Evolutionary conservation across 2,888 invertebrate species (phyloP), one percentile per base, ranked within the genome.

Genomic region (Drosophila affinis): DNA sequence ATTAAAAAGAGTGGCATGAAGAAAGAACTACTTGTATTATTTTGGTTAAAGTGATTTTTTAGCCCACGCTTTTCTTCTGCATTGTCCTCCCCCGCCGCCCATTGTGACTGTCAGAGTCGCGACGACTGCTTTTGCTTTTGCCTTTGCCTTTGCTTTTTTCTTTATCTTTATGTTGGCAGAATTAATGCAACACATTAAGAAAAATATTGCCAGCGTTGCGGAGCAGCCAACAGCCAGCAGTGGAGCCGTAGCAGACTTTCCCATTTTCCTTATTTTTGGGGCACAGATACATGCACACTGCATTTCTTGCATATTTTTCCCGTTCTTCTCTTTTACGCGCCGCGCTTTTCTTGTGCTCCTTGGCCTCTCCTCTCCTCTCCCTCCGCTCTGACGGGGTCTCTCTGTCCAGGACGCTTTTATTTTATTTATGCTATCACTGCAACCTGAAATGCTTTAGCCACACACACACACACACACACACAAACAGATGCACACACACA

Each of bases 161-260:
- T 68, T 70, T 76, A 77, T 81, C 77, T 79, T 77, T 77, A 67
- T 75, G 81, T 64, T 54, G 62, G 73, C 54, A 61, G 73, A 81
- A 77, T 81, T 79, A 81, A 81, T 81, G 82, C 81, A 79, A 77
- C 77, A 72, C 80, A 80, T 80, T 80, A 80, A 81, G 79, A 79
- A 77, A 79, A 80, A 80, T 79, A 79, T 81, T 80, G 80, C 81
- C 49, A 67, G 69, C 73, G 62, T 52, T 76, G 60, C 60, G 52
- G 55, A 52, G 60, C 55, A 63, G 62, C 47, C 17, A 18, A 46
- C 12, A 10, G 27, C 21, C 21, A 21, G 21, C 21, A 21, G 21
- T 21, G 67, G 61, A 63, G 65, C 48, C 68, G 56, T 52, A 32
- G 47, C 57, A 60, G 65, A 62, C 72, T 44, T 61, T 67, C 54